Evolutionary conservation across 2,797 vertebrate genomes (phyloP).

Genomic region (Scomberomorus guttatus): DNA sequence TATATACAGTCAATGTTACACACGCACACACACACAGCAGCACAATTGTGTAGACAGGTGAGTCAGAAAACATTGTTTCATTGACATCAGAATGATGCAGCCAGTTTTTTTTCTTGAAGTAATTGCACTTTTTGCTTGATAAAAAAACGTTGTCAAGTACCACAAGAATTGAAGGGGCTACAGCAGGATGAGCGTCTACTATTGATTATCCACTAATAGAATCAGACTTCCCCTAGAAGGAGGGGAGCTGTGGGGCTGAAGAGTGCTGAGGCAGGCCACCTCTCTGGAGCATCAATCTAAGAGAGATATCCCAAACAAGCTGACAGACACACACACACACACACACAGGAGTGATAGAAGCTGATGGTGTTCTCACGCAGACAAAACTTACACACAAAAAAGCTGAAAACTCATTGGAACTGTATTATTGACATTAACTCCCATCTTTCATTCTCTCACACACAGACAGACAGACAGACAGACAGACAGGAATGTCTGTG

Average conservation of each 20-base stretch:
- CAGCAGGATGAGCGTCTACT: conserved; percentile 8
- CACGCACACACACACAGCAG: neutral
- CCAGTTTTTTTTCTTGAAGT: conserved; percentile 11
- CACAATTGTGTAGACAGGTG: neutral
- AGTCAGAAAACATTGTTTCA: conserved; percentile 13
- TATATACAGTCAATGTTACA: neutral
- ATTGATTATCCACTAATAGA: conserved; percentile 47
- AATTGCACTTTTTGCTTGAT: conserved; percentile 12
- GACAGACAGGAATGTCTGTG: neutral
- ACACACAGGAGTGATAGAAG: neutral
- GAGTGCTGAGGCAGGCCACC: conserved; percentile 6
- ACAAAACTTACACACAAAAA: neutral
- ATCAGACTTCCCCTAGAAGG: conserved; percentile 1
- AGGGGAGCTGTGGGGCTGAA: neutral
- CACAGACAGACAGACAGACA: neutral
- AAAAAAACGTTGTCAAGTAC: neutral
- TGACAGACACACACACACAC: conserved; percentile 8
- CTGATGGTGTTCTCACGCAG: neutral
- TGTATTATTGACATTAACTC: too few species aligned
- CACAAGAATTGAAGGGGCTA: conserved; percentile 7
- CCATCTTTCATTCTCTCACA: neutral
- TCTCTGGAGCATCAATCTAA: conserved; percentile 38
- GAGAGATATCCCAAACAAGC: neutral
- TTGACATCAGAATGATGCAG: conserved; percentile 13
- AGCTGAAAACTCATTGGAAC: neutral